phyloP scores from a whole-genome alignment of 2,113 vertebrate species.

The Onychostoma macrolepis region DNA sequence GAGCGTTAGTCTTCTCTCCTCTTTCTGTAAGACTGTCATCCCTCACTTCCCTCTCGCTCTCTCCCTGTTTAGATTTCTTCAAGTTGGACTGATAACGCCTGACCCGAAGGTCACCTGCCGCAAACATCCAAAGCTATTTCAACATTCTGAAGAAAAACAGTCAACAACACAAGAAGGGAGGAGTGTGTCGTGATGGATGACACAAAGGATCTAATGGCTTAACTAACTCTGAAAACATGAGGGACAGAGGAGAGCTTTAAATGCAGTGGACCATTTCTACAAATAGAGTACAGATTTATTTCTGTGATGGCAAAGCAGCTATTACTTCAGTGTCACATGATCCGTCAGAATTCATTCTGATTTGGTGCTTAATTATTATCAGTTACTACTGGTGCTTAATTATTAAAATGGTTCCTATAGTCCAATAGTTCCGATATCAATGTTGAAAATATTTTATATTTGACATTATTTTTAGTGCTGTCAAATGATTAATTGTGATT shows the following conservation, averaged over 20 bases:
- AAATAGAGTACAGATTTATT: neutral
- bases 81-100: conserved; percentile 27
- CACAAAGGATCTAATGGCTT: neutral
- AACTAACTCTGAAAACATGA: conserved; percentile 11
- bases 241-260: neutral
- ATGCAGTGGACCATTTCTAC: neutral
- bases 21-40: conserved; percentile 25
- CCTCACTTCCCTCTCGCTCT: neutral
- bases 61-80: conserved; percentile 9
- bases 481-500: too few species aligned
- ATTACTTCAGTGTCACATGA: neutral
- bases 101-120: conserved; percentile 18
- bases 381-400: neutral
- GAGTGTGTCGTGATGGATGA: neutral
- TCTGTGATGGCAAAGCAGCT: neutral
- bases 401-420: neutral
- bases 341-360: neutral
- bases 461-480: too few species aligned
- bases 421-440: too few species aligned
- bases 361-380: neutral
- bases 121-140: conserved; percentile 27
- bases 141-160: neutral
- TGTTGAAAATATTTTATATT: too few species aligned
- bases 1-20: conserved; percentile 33
- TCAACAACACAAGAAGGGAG: neutral